phyloP scores from a whole-genome alignment of 1,140 invertebrate species.

The Drosophila takahashii region DNA sequence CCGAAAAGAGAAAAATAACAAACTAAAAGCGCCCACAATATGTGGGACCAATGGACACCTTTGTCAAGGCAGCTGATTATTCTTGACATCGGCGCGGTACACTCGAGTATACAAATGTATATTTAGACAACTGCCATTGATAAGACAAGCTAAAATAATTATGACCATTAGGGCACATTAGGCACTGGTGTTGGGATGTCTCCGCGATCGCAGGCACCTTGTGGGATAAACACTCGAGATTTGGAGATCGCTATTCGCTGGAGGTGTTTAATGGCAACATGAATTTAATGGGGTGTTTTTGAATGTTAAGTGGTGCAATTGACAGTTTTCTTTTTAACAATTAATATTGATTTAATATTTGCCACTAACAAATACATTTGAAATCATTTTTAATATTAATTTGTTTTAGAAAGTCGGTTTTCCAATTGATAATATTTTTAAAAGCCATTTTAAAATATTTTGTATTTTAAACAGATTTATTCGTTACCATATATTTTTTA shows the following conservation, averaged over 20 bases:
- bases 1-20: constrained; percentile 15
- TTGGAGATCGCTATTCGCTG: not conserved
- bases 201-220: constrained; percentile 23
- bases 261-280: constrained; percentile 9
- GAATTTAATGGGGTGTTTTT: constrained; percentile 10
- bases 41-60: constrained; percentile 73
- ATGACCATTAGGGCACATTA: constrained; percentile 73
- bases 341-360: not conserved
- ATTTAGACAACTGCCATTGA: constrained; percentile 66
- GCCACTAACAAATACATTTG: too few species aligned
- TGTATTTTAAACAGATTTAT: too few species aligned
- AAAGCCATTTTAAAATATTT: too few species aligned
- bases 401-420: too few species aligned
- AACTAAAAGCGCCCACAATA: constrained; percentile 73
- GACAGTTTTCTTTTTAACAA: too few species aligned
- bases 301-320: not conserved
- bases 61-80: constrained; percentile 63
- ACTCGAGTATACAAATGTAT: constrained; percentile 57
- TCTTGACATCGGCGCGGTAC: constrained; percentile 49
- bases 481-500: too few species aligned
- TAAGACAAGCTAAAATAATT: constrained; percentile 80
- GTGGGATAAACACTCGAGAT: constrained; percentile 31
- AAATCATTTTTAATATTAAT: too few species aligned
- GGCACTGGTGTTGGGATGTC: constrained; percentile 52
- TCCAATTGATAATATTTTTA: too few species aligned